Base-by-base conservation (phyloP, 2,888 invertebrate genomes). In the Meiosimyza platycephala region DNA sequence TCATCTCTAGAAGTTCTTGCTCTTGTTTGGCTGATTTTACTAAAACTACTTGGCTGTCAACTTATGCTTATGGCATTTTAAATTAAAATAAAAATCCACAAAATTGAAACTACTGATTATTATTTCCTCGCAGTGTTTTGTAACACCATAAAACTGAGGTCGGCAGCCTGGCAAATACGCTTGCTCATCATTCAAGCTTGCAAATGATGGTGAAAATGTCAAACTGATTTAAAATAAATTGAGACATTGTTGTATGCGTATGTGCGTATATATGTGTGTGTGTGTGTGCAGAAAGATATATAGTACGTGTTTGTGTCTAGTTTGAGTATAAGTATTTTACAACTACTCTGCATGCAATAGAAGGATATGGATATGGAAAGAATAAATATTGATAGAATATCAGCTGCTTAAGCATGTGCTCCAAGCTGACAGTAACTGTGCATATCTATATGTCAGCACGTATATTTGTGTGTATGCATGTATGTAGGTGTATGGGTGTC, bases 171-270 rank as follows among this genome's bases (percentile, higher is more conserved):
- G 40, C 40, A 40, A 40, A 40, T 40, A 9, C 40, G 40, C 40
- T 40, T n/a, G 69, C 75, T 74, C 77, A 77, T 77, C 77, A 77
- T 77, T 76, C 76, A 77, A 75, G 73, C 75, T 74, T 69, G 71
- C 71, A 76, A 76, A 76, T 77, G 77, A 73, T 77, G 77, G 75
- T 77, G 72, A 78, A 77, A 76, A 76, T 77, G 79, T 77, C 77
- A 79, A 76, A 77, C 74, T 74, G 76, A 76, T 78, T 79, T 78
- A 68, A 74, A 77, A 78, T 77, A 79, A 78, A 79, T 78, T 78
- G 78, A 79, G 75, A 75, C 76, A 77, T 78, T 63, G 63, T 64
- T 69, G 7, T 48, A 22, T n/a, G 54, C 16, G 54, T 55, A 40
- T 63, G 70, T 48, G 54, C 50, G 60, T 47, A n/a, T 9, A 40